Conservation (phyloP, 2,113 vertebrate species). For the Tragulus kanchil region DNA sequence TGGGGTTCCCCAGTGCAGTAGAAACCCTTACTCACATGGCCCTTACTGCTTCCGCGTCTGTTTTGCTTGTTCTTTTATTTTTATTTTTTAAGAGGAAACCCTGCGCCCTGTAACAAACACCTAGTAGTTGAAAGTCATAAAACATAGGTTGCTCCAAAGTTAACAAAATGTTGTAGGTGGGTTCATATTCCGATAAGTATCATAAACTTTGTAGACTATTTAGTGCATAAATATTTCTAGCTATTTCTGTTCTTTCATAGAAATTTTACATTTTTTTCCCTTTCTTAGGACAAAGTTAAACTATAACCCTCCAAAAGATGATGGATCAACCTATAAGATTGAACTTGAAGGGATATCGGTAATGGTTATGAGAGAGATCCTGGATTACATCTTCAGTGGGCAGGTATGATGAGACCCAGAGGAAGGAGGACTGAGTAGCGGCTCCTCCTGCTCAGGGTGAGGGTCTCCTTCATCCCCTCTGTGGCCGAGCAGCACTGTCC, state of each 20-base stretch:
- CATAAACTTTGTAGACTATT: constrained; percentile 36
- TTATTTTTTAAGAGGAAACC: not conserved
- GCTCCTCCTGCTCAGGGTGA: constrained; percentile 11
- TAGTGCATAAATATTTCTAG: constrained; percentile 50
- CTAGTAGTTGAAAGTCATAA: constrained; percentile 31
- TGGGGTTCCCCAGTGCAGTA: not conserved
- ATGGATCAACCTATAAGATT: constrained; percentile 96
- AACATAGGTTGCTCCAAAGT: not conserved
- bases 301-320: constrained; percentile 98
- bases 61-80: not conserved
- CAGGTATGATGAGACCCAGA: constrained; percentile 89
- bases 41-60: not conserved
- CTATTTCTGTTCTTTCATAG: constrained; percentile 66
- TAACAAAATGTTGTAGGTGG: constrained; percentile 30
- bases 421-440: not conserved
- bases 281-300: constrained; percentile 96
- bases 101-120: not conserved
- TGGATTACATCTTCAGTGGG: constrained; percentile 98
- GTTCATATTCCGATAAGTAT: not conserved
- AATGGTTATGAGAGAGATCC: constrained; percentile 96
- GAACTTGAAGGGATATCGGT: constrained; percentile 98
- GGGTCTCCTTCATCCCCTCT: constrained; percentile 6
- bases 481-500: not conserved
- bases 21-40: not conserved
- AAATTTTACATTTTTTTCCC: constrained; percentile 77